These are phyloP conservation scores for Porites cylindrica DNA, from an alignment of 92 coral and sea anemone genomes.

Conservation along the genomic window DNA sequence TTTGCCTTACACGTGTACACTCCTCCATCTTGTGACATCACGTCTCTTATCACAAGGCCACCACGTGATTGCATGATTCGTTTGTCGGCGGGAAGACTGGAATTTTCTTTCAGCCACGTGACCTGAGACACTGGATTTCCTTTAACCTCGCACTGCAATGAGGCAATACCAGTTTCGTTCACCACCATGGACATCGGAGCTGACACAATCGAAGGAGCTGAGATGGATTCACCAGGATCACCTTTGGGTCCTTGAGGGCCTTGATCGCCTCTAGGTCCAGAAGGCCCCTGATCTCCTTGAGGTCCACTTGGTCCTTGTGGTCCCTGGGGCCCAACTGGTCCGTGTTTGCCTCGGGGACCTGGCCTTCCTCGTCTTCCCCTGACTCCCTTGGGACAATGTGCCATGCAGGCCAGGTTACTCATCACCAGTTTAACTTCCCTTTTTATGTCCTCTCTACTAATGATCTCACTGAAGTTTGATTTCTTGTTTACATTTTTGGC, in stretches of 20 bases:
- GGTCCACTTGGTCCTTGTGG: not conserved
- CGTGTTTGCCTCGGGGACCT: conserved; percentile 43
- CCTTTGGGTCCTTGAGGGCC: too few relatives aligned
- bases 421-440: conserved; percentile 8
- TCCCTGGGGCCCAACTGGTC: conserved; percentile 35
- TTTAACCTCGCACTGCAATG: too few relatives aligned
- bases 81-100: too few relatives aligned
- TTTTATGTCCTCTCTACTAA: conserved; percentile 1
- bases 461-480: conserved; percentile 6
- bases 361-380: conserved; percentile 48
- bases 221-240: too few relatives aligned
- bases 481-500: not conserved
- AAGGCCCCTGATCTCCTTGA: not conserved
- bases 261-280: too few relatives aligned
- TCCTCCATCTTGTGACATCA: conserved; percentile 58
- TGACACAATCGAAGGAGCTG: too few relatives aligned
- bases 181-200: too few relatives aligned
- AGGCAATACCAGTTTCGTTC: too few relatives aligned
- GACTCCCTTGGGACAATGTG: conserved; percentile 15
- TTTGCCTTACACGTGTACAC: conserved; percentile 64
- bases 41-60: conserved; percentile 47
- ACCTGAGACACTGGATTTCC: too few relatives aligned
- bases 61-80: conserved; percentile 22
- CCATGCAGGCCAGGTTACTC: not conserved
- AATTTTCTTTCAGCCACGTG: too few relatives aligned